phyloP scores from a whole-genome alignment of 1,140 invertebrate species.

The Lamellibrachia luymesi region DNA sequence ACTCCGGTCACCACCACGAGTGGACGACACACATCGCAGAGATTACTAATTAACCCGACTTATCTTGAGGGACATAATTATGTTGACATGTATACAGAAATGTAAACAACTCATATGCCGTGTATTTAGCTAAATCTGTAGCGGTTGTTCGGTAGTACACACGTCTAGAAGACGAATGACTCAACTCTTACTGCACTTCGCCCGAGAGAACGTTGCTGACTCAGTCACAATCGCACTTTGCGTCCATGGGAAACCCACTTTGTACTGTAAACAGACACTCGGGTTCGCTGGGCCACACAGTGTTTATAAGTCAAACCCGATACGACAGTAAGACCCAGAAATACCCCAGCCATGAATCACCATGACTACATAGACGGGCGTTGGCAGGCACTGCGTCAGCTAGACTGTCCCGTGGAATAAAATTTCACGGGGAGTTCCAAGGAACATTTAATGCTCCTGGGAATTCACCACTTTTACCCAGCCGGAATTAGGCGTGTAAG shows the following conservation, averaged over 20 bases:
- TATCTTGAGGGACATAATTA: too few species aligned
- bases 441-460: too few species aligned
- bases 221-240: neutral
- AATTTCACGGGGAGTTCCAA: too few species aligned
- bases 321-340: neutral
- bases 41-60: too few species aligned
- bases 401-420: neutral
- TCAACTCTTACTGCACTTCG: neutral
- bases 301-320: neutral
- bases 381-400: neutral
- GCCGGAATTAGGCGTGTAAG: too few species aligned
- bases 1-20: too few species aligned
- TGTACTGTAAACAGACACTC: neutral
- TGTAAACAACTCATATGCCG: too few species aligned
- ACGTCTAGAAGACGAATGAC: neutral
- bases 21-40: too few species aligned
- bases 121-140: neutral
- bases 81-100: too few species aligned
- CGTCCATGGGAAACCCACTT: neutral
- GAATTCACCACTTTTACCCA: too few species aligned
- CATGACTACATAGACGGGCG: neutral
- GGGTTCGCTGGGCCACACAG: neutral
- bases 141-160: neutral
- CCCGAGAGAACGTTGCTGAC: neutral
- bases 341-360: neutral